Conservation (phyloP, 2,797 vertebrate species). For the Petrocephalus schoutedeni region DNA sequence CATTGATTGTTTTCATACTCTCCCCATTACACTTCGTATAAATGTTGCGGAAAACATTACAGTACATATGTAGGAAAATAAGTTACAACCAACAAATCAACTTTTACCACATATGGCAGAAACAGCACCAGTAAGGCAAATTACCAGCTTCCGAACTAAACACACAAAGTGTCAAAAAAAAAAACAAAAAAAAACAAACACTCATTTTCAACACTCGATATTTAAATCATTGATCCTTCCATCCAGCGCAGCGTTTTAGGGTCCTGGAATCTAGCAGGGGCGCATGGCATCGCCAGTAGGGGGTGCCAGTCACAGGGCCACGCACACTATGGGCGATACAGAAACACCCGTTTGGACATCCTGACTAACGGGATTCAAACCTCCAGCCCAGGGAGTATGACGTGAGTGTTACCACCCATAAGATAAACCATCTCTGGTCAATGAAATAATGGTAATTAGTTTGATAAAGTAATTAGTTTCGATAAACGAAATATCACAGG, state of each 20-base stretch:
- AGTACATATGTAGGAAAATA: not conserved
- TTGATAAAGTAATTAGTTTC: not conserved
- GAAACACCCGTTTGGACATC: not conserved
- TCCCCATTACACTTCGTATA: not conserved
- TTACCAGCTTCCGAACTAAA: not conserved
- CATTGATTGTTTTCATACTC: not conserved
- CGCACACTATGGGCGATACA: not conserved
- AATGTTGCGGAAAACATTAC: not conserved
- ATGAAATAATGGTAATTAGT: not conserved
- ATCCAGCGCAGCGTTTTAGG: not conserved
- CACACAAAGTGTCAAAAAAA: not conserved
- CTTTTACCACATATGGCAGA: not conserved
- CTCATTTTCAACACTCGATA: not conserved
- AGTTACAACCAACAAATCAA: not conserved
- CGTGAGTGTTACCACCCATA: not conserved
- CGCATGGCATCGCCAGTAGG: not conserved
- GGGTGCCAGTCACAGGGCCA: not conserved
- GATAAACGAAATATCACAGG: not conserved
- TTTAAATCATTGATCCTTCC: not conserved
- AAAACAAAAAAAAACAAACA: not conserved
- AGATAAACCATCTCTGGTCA: not conserved
- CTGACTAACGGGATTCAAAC: not conserved
- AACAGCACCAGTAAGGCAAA: conserved; percentile 1
- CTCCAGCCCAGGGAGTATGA: not conserved
- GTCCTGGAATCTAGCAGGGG: not conserved